Percentiles rank a stretch among this genome's conserved stretches.
phyloP scores from a whole-genome alignment of 1,140 invertebrate species.

The Calycopis cecrops region DNA sequence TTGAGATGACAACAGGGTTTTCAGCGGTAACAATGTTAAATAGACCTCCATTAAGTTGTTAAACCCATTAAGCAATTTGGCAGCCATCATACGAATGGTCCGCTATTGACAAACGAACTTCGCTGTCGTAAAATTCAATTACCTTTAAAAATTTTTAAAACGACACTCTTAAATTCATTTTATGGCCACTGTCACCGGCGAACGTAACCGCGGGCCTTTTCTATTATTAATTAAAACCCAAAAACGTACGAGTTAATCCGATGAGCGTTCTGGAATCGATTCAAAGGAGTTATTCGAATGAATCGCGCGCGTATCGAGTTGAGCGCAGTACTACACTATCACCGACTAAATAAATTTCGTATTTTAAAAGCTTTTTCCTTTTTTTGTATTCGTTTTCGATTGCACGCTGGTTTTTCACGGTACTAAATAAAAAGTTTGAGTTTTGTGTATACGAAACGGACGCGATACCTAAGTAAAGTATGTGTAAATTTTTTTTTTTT shows the following conservation, averaged over 20 bases:
- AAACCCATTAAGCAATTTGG: slow-evolving; percentile 31
- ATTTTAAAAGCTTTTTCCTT: slow-evolving; percentile 18
- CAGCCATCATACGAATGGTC: slow-evolving; percentile 26
- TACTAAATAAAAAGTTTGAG: background rate
- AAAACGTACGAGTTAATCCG: slow-evolving; percentile 41
- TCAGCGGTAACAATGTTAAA: slow-evolving; percentile 21
- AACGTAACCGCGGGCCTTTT: slow-evolving; percentile 28
- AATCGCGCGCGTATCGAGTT: slow-evolving; percentile 13
- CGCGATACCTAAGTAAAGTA: too few relatives aligned
- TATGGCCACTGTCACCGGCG: slow-evolving; percentile 32
- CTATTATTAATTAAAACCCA: slow-evolving; percentile 58
- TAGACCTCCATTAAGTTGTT: slow-evolving; percentile 28
- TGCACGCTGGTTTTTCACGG: slow-evolving; percentile 3
- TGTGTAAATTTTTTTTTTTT: too few relatives aligned
- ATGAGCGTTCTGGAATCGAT: slow-evolving; percentile 37
- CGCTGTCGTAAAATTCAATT: slow-evolving; percentile 31
- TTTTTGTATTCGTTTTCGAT: slow-evolving; percentile 15
- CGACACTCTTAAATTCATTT: slow-evolving; percentile 27
- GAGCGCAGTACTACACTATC: background rate
- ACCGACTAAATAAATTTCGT: slow-evolving; percentile 19
- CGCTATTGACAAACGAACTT: slow-evolving; percentile 22
- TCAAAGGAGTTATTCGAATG: slow-evolving; percentile 42
- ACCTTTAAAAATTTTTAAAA: slow-evolving; percentile 28
- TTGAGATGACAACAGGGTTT: slow-evolving; percentile 9
- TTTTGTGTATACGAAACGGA: too few relatives aligned